phyloP scores from a whole-genome alignment of 2,888 invertebrate genomes.

The Lasioglossum malachurum region DNA sequence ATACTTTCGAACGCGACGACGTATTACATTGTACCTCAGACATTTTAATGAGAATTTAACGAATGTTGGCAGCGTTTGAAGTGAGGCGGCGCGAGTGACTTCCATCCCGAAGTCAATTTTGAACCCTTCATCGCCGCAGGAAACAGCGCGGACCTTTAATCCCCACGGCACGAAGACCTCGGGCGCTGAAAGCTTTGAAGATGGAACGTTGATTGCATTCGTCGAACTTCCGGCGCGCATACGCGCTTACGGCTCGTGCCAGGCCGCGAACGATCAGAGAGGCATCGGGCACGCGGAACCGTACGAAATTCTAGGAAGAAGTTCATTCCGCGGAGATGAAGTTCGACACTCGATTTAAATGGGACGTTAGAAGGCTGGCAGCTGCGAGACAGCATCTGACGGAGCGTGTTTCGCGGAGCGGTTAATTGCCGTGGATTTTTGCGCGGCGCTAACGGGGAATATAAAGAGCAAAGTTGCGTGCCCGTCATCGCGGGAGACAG shows the following conservation, averaged over 20 bases:
- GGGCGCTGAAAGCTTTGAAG: conserved; percentile 49
- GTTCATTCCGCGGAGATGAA: neutral
- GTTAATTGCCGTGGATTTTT: neutral
- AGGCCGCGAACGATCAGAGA: conserved; percentile 13
- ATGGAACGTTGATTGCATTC: conserved; percentile 54
- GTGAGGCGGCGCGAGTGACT: neutral
- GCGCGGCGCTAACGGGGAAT: conserved; percentile 32
- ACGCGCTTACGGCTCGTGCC: conserved; percentile 13
- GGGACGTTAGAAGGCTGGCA: neutral
- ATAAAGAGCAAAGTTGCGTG: conserved; percentile 49
- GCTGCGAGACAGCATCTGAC: neutral
- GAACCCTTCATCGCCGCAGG: conserved; percentile 28
- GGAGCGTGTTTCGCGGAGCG: neutral
- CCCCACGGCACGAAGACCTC: conserved; percentile 43
- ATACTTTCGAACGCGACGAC: neutral
- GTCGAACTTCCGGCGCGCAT: conserved; percentile 41
- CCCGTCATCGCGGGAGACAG: conserved; percentile 46
- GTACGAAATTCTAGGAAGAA: conserved; percentile 16
- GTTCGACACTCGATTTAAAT: neutral
- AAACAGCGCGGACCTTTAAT: conserved; percentile 45
- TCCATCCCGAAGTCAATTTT: conserved; percentile 45
- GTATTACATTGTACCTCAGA: neutral
- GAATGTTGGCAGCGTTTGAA: neutral
- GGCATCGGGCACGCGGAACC: neutral
- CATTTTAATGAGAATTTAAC: neutral